Evolutionary conservation across 2,888 invertebrate species (phyloP), one percentile per base, ranked within the genome.

Genomic region (Pyrochroa serraticornis): DNA sequence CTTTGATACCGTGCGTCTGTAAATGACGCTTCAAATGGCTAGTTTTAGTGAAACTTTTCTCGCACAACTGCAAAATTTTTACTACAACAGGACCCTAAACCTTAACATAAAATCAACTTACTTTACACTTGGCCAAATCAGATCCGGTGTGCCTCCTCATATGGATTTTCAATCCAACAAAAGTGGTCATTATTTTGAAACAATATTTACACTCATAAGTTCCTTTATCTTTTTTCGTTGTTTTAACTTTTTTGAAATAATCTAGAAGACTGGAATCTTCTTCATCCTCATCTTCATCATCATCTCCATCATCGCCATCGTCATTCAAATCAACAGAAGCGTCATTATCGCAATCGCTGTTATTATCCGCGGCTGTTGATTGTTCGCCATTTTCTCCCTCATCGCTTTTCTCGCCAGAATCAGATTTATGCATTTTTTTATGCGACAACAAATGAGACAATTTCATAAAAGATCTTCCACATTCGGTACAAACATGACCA

Each of bases 81-180:
- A 42, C 44, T 47, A 48, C 8, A 42, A 47, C 22, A 8, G 42
- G 22, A 44, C n/a, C 10, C 12, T 44, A 33, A 33, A 14, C 9
- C 12, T 36, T n/a, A 12, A 35, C 1, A 47, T 22, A 43, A 14
- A 43, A 3, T 30, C 35, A 36, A 55, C 49, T 67, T 69, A 77
- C 77, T 62, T 71, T 68, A 45, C 76, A 76, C 22, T 63, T 62
- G 10, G 70, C 65, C 45, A 75, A 56, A 66, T 74, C 71, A 22
- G 66, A 43, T 8, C 87, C 87, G 0, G 87, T 88, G 63, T 88
- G 88, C 0, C 87, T 80, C 0, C 87, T 82, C 84, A 87, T 87
- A 65, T 88, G 88, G 2, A 88, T 71, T 59, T 71, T 72, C 36
- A 75, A 61, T 38, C 76, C 76, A 36, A 69, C 65, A 58, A 66